Base-by-base conservation (phyloP, 2,888 invertebrate species). In the Smittia aterrima region DNA sequence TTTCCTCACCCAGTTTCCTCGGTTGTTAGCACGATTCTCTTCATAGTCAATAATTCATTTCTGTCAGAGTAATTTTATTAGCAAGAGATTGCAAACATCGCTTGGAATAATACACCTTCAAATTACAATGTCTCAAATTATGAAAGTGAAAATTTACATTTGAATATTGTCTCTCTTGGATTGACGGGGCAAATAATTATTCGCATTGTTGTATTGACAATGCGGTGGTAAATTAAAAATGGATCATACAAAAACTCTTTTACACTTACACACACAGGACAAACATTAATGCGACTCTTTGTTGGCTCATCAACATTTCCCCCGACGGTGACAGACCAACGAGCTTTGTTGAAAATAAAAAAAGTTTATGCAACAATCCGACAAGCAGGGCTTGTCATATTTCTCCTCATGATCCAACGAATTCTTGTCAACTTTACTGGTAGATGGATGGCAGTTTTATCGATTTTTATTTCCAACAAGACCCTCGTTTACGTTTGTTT, bases 11-110 rank as follows among this genome's bases (percentile, higher is more conserved):
- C 47, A 47, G 16, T 13, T 47, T 47, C 47, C 16, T 47, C n/a
- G 11, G 7, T 47, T 47, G 47, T n/a, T 47, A 6, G 2, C 47
- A 6, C 47, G 11, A 58, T 20, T 13, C 58, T 18, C 58, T 18
- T 58, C 16, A 58, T 58, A 58, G 58, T 58, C 58, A 20, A 58
- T 58, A 58, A 58, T 58, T 58, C 58, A 58, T 58, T 58, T 58
- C n/a, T 58, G 53, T 18, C 22, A 58, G 4, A 18, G 58, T 20
- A 58, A 58, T 58, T 58, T 22, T 20, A 22, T 22, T 58, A 22
- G 16, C 18, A 18, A 58, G 22, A 58, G 4, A 32, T 9, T 16
- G 13, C 47, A 47, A 38, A 6, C 38, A 38, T 11, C 38, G 38
- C 38, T 38, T 38, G 38, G 47, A 32, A 32, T 9, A 32, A 47